phyloP scores from a whole-genome alignment of 2,113 vertebrate species.

The Dasyurus viverrinus region DNA sequence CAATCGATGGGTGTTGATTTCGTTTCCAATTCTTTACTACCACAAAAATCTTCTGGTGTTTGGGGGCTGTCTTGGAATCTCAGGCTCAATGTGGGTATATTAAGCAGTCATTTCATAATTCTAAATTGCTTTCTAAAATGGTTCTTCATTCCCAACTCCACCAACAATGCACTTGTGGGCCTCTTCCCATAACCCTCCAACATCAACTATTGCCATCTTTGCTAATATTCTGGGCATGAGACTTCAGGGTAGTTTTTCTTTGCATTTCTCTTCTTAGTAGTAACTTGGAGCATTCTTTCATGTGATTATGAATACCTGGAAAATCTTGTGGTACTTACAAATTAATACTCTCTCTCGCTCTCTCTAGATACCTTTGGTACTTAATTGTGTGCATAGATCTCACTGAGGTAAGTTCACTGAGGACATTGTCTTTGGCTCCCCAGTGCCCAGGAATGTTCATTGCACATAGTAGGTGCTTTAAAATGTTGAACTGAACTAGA shows the following conservation, averaged over 20 bases:
- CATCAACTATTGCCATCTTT: neutral
- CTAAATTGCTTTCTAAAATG: neutral
- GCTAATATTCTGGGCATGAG: neutral
- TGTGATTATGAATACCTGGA: neutral
- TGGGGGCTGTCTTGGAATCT: neutral
- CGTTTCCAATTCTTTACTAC: neutral
- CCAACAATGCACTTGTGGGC: neutral
- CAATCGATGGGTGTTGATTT: neutral
- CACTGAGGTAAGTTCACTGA: neutral
- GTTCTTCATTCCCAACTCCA: neutral
- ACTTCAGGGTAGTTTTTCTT: neutral
- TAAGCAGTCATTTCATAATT: neutral
- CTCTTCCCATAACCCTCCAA: neutral
- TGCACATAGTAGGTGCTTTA: neutral
- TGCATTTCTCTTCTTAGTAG: neutral
- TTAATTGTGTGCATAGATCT: neutral
- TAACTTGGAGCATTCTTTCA: neutral
- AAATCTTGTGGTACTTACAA: neutral
- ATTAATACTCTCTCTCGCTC: no score
- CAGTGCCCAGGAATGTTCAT: neutral
- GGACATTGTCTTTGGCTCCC: neutral
- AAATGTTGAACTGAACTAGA: neutral
- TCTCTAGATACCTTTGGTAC: neutral
- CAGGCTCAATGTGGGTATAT: neutral
- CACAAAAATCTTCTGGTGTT: neutral